phyloP scores from a whole-genome alignment of 2,888 invertebrate genomes.

The Galeopsomyia nigrocyanea region DNA sequence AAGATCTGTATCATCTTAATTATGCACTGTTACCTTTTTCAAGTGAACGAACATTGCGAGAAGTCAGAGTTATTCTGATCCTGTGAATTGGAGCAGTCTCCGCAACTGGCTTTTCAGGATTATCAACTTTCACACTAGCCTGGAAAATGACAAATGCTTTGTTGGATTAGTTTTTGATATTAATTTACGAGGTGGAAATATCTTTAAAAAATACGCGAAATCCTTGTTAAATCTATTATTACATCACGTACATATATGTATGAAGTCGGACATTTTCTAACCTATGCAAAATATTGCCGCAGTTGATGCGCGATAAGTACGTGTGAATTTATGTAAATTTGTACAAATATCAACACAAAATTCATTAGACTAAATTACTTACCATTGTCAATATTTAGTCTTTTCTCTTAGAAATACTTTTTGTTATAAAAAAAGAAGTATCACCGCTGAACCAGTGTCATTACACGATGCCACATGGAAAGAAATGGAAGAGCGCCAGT shows the following conservation, averaged over 20 bases:
- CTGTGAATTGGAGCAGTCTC: conserved; percentile 89
- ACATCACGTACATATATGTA: conserved; percentile 13
- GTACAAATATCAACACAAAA: background rate
- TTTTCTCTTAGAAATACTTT: conserved; percentile 15
- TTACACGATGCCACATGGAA: conserved; percentile 48
- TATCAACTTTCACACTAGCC: conserved; percentile 71
- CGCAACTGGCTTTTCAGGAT: conserved; percentile 83
- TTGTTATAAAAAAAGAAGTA: conserved; percentile 32
- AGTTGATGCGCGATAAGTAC: background rate
- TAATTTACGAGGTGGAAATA: background rate
- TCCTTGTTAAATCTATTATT: background rate
- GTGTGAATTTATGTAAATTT: background rate
- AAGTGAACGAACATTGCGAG: conserved; percentile 94
- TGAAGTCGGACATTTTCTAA: conserved; percentile 18
- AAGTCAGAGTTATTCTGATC: conserved; percentile 97
- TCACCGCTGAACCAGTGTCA: conserved; percentile 43
- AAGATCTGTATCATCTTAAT: too few species aligned
- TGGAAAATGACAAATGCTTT: conserved; percentile 35
- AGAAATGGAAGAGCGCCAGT: conserved; percentile 43
- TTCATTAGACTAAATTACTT: conserved; percentile 8
- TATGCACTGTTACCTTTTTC: conserved; percentile 81
- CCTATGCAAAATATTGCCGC: conserved; percentile 9
- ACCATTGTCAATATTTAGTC: conserved; percentile 35
- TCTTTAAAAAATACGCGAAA: background rate
- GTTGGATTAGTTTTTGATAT: background rate